Base-by-base conservation (phyloP, 2,888 invertebrate genomes). In the Acanthococcus lagerstroemiae region DNA sequence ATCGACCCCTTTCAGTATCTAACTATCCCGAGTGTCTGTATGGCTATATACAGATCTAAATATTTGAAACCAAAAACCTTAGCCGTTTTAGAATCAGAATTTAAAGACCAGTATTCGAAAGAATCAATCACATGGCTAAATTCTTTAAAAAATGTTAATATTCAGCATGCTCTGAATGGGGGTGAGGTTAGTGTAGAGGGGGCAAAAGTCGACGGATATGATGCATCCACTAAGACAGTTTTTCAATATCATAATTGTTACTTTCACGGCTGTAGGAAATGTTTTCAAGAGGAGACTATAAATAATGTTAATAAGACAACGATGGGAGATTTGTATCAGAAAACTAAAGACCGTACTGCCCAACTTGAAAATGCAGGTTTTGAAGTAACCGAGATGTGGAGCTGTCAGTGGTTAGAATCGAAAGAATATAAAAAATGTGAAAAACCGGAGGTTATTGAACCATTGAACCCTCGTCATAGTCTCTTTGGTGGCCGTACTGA, bases 401-500 rank as follows among this genome's bases (percentile, higher is more conserved):
- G 68, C n/a, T 70, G 69, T 55, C 22, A 61, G 17, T 68, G 68
- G 65, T 22, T 45, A 26, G 50, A 66, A 37, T 50, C 54, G n/a
- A 25, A 3, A 9, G 30, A 52, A 19, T 63, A 63, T 27, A 65
- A 27, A 52, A 69, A 26, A 12, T 21, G 17, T 17, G n/a, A 27
- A 61, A 65, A 46, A n/a, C 24, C 30, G 6, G n/a, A 25, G 7
- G 17, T 48, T 3, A 19, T 19, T 15, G 50, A 27, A 5, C 70
- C 69, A 0, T 52, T 72, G 17, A 69, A 72, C 37, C 70, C 71
- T 4, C 50, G 73, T 7, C 70, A 72, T 63, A 69, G 70, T 1
- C 73, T 73, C 63, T 72, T 68, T 61, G 72, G 72, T 6, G 73
- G 72, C 12, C 67, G 73, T 9, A 72, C 72, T 4, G 65, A 46